Conservation (phyloP, 2,113 vertebrate genomes). For the Mormyrus iriodes region DNA sequence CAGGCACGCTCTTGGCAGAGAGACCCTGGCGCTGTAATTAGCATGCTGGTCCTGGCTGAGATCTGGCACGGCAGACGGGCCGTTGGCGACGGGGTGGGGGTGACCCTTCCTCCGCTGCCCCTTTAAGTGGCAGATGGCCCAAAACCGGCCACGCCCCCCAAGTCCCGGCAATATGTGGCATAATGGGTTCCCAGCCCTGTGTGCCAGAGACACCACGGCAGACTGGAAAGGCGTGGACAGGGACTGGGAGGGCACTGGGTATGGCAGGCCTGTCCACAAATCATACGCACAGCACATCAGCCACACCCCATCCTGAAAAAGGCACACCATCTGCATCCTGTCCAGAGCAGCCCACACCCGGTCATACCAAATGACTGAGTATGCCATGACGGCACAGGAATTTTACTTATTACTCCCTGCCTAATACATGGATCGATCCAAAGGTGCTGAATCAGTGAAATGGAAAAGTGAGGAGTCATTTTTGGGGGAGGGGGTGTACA, state of each 20-base stretch:
- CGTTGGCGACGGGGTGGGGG: background rate
- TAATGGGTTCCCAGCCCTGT: background rate
- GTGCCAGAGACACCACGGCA: background rate
- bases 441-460: background rate
- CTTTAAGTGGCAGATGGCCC: background rate
- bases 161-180: background rate
- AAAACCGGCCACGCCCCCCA: background rate
- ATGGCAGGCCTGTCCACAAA: background rate
- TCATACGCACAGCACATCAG: background rate
- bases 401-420: background rate
- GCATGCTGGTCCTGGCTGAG: background rate
- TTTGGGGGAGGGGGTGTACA: background rate
- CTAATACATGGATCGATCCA: background rate
- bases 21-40: background rate
- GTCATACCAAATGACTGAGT: background rate
- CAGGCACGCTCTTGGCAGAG: background rate
- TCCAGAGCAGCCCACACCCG: background rate
- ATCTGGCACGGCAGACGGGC: background rate
- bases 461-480: background rate
- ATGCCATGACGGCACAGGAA: background rate
- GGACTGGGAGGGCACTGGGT: background rate
- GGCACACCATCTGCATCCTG: too few species aligned
- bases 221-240: background rate
- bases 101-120: background rate
- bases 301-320: conserved; percentile 24